phyloP scores from a whole-genome alignment of 2,113 vertebrate genomes.

The Puntigrus tetrazona region DNA sequence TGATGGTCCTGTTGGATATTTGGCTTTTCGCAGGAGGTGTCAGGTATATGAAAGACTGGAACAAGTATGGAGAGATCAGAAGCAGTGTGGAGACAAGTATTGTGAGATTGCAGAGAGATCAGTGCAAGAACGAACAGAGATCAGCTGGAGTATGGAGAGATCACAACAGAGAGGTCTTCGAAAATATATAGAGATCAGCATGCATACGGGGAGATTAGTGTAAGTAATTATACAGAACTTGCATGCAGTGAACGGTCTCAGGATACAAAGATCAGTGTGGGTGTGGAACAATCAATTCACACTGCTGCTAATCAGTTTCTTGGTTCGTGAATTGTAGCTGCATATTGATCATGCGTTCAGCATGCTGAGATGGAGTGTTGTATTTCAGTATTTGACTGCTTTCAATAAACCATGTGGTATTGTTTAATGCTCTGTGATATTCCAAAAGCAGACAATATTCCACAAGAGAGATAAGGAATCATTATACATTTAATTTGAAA shows the following conservation, averaged over 20 bases:
- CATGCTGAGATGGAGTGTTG: constrained; percentile 3
- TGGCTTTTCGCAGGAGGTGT: not conserved
- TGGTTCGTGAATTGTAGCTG: constrained; percentile 34
- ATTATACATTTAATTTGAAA: constrained; percentile 1
- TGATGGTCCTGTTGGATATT: too few species aligned
- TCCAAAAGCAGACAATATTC: constrained; percentile 27
- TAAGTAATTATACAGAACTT: constrained; percentile 31
- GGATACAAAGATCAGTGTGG: constrained; percentile 39
- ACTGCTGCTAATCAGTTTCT: constrained; percentile 39
- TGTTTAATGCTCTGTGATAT: constrained; percentile 5
- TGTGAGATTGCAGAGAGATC: not conserved
- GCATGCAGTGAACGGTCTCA: constrained; percentile 12
- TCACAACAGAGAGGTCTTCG: not conserved
- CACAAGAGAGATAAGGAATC: constrained; percentile 10
- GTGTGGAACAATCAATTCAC: constrained; percentile 44
- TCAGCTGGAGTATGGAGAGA: not conserved
- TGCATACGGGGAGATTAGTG: constrained; percentile 27
- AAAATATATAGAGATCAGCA: constrained; percentile 20
- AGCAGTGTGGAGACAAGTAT: too few species aligned
- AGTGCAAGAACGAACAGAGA: not conserved
- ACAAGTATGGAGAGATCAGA: not conserved
- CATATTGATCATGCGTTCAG: constrained; percentile 42
- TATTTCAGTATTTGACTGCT: constrained; percentile 17
- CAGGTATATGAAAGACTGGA: not conserved
- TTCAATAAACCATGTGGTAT: constrained; percentile 4